Percentiles rank a stretch among this genome's conserved stretches.
Conservation (phyloP, 30 jellyfish, hydroid and myxozoan genomes). For the Pseudorhiza aurosa region DNA sequence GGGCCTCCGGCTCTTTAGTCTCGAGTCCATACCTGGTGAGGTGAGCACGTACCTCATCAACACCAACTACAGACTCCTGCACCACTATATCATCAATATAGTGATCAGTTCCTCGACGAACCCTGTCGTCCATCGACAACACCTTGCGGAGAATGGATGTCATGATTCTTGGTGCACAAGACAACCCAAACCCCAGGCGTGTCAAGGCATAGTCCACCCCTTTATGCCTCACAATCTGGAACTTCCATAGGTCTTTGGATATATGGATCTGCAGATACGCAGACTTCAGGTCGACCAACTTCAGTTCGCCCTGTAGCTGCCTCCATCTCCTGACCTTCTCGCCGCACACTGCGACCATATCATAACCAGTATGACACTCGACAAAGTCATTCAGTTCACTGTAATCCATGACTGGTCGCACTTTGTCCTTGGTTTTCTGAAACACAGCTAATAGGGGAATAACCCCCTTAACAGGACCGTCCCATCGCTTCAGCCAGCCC, state of each 20-base stretch:
- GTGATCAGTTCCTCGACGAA: slow-evolving; percentile 10
- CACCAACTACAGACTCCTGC: not conserved
- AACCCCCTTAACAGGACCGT: not conserved
- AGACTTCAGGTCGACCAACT: not conserved
- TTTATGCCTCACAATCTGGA: slow-evolving; percentile 6
- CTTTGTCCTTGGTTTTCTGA: not conserved
- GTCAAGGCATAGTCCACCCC: slow-evolving; percentile 19
- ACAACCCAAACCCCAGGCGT: slow-evolving; percentile 48
- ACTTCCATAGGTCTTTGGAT: not conserved
- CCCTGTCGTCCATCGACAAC: slow-evolving; percentile 4
- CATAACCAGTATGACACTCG: slow-evolving; percentile 1
- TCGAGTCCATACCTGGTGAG: slow-evolving; percentile 13
- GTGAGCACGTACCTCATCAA: slow-evolving; percentile 15
- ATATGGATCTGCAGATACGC: slow-evolving; percentile 40
- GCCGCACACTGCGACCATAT: slow-evolving; percentile 21
- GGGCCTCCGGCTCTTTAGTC: slow-evolving; percentile 52
- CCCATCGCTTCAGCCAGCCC: not conserved
- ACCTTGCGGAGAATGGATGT: not conserved
- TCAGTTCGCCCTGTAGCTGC: not conserved
- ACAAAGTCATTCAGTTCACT: slow-evolving; percentile 6
- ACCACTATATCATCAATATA: slow-evolving; percentile 17
- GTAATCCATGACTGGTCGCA: slow-evolving; percentile 15
- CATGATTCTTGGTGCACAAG: not conserved
- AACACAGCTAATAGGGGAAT: not conserved
- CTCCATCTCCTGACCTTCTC: slow-evolving; percentile 18